Conservation (phyloP, 2,888 invertebrate genomes). For the Macrophya annulata region DNA sequence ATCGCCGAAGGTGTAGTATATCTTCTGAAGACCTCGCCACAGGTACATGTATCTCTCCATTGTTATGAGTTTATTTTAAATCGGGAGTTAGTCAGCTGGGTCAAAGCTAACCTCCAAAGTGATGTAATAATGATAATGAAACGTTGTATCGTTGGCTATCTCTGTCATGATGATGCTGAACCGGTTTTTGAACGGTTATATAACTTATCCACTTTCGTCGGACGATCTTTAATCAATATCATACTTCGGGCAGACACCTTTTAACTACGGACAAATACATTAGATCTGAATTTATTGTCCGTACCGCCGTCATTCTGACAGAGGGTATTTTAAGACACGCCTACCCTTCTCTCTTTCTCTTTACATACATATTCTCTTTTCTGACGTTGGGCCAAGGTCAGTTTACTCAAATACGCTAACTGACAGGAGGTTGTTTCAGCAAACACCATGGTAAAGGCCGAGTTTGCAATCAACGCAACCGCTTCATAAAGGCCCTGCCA, state of each 20-base stretch:
- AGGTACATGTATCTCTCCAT: slow-evolving; percentile 74
- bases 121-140: not conserved
- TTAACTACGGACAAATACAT: slow-evolving; percentile 45
- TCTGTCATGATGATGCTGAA: slow-evolving; percentile 45
- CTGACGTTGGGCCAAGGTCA: not conserved
- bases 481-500: too few relatives aligned
- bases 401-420: not conserved
- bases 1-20: slow-evolving; percentile 72
- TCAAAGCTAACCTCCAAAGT: slow-evolving; percentile 44
- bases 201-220: not conserved
- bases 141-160: slow-evolving; percentile 3
- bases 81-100: slow-evolving; percentile 24
- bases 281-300: not conserved
- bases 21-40: slow-evolving; percentile 75
- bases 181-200: not conserved
- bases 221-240: not conserved
- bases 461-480: too few relatives aligned
- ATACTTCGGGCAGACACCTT: slow-evolving; percentile 28
- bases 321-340: slow-evolving; percentile 40
- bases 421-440: not conserved
- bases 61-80: not conserved
- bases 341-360: not conserved
- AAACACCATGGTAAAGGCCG: not conserved
- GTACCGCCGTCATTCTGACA: slow-evolving; percentile 28
- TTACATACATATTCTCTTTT: too few relatives aligned